A percentile compares a stretch with the other conserved stretches of the same genome.
Evolutionary conservation across 2,888 invertebrate genomes (phyloP).

Genomic region (Oxycera nigricornis): DNA sequence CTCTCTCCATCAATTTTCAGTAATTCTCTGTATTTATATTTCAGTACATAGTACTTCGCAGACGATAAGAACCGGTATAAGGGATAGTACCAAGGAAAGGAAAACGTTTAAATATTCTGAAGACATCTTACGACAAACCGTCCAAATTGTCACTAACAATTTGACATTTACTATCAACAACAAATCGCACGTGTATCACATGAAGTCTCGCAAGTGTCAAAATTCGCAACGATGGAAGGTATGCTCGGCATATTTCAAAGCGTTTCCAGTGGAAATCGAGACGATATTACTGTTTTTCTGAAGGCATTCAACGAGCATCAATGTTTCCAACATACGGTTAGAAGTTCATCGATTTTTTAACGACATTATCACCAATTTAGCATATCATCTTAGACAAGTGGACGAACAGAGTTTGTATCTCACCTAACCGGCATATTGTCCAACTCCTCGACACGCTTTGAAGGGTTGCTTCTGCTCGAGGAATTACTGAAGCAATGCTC

Average conservation of each 20-base stretch:
- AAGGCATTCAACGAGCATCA: conserved; percentile 52
- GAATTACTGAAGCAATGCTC: conserved; percentile 50
- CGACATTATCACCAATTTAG: background rate
- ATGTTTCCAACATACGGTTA: conserved; percentile 51
- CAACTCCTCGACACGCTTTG: conserved; percentile 47
- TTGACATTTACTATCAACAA: no score
- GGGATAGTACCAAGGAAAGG: no score
- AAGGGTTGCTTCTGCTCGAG: conserved; percentile 51
- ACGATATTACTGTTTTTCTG: conserved; percentile 49
- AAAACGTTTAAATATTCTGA: no score
- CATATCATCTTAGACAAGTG: conserved; percentile 4
- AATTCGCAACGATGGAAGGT: conserved; percentile 49
- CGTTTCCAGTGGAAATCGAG: conserved; percentile 47
- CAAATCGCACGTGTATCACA: background rate
- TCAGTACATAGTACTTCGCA: no score
- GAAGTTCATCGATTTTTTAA: background rate
- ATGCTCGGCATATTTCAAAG: conserved; percentile 51
- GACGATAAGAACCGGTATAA: no score
- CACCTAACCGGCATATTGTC: conserved; percentile 51
- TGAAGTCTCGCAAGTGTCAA: background rate
- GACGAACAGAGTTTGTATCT: conserved; percentile 42
- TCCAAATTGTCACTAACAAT: no score
- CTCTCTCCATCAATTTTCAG: no score
- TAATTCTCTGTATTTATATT: no score
- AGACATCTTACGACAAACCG: no score